Percentiles rank a stretch among this genome's conserved stretches.
Evolutionary conservation across 2,888 invertebrate genomes (phyloP).

Genomic region (Crematogaster levior): DNA sequence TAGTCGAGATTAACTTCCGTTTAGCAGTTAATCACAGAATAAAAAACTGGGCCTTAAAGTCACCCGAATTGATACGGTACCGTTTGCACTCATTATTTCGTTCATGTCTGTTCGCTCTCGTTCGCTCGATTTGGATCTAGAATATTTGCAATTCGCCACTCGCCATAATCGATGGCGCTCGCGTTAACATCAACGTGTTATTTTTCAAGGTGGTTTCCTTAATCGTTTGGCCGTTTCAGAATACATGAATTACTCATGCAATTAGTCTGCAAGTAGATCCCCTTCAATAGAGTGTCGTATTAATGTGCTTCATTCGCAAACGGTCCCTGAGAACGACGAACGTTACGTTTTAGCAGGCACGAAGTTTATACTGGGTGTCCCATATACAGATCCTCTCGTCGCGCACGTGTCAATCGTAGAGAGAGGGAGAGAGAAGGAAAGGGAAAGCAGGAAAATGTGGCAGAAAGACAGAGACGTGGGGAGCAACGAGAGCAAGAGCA

Average conservation of each 20-base stretch:
- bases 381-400: slow-evolving; percentile 51
- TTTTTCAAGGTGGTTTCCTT: not conserved
- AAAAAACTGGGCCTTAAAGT: too few species aligned
- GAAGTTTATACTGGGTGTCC: slow-evolving; percentile 52
- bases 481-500: slow-evolving; percentile 42
- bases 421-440: slow-evolving; percentile 37
- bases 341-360: slow-evolving; percentile 53
- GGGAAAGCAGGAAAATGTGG: slow-evolving; percentile 18
- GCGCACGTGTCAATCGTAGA: slow-evolving; percentile 49
- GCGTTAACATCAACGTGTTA: not conserved
- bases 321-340: slow-evolving; percentile 70
- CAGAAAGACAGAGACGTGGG: slow-evolving; percentile 54
- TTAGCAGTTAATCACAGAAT: too few species aligned
- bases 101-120: not conserved
- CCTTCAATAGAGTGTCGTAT: slow-evolving; percentile 78
- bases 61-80: not conserved
- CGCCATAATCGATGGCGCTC: not conserved
- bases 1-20: too few species aligned
- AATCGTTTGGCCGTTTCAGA: not conserved
- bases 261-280: slow-evolving; percentile 68
- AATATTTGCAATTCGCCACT: not conserved
- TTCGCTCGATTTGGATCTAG: too few species aligned
- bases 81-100: not conserved
- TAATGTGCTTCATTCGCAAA: slow-evolving; percentile 76
- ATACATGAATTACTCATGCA: slow-evolving; percentile 68